Evolutionary conservation across 2,113 vertebrate genomes (phyloP).

Genomic region (Sakesphorus luctuosus): DNA sequence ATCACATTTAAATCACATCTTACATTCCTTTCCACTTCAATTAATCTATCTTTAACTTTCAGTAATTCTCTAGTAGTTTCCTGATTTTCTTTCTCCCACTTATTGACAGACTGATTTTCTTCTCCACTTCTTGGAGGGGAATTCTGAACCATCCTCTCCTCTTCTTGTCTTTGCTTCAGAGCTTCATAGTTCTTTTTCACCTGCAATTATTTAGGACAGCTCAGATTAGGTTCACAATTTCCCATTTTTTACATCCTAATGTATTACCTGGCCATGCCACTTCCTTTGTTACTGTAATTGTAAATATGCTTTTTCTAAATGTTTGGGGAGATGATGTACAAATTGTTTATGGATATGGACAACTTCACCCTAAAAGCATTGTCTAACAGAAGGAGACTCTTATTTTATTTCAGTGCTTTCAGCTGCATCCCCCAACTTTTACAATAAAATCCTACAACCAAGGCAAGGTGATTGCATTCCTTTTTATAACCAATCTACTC

Average conservation of each 20-base stretch:
- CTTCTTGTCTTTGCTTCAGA: slow-evolving; percentile 95
- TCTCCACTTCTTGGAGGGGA: slow-evolving; percentile 84
- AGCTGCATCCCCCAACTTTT: background rate
- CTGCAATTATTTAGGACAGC: slow-evolving; percentile 74
- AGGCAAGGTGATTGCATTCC: background rate
- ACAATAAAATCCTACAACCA: background rate
- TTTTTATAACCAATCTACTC: background rate
- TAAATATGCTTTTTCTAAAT: background rate
- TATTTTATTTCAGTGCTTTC: background rate
- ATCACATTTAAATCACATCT: slow-evolving; percentile 48
- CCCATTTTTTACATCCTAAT: background rate
- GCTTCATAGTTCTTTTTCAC: slow-evolving; percentile 99
- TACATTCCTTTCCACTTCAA: slow-evolving; percentile 98
- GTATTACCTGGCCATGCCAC: background rate
- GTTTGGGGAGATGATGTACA: background rate
- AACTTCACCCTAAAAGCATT: background rate
- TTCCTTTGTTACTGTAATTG: background rate
- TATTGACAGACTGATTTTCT: slow-evolving; percentile 78
- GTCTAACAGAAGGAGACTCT: background rate
- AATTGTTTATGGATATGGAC: background rate
- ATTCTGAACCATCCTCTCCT: slow-evolving; percentile 91
- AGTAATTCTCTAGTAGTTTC: slow-evolving; percentile 94
- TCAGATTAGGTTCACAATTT: background rate
- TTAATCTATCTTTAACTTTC: slow-evolving; percentile 96
- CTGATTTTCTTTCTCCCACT: slow-evolving; percentile 95